phyloP scores from a whole-genome alignment of 2,888 invertebrate genomes.

The Poecilus cupreus region DNA sequence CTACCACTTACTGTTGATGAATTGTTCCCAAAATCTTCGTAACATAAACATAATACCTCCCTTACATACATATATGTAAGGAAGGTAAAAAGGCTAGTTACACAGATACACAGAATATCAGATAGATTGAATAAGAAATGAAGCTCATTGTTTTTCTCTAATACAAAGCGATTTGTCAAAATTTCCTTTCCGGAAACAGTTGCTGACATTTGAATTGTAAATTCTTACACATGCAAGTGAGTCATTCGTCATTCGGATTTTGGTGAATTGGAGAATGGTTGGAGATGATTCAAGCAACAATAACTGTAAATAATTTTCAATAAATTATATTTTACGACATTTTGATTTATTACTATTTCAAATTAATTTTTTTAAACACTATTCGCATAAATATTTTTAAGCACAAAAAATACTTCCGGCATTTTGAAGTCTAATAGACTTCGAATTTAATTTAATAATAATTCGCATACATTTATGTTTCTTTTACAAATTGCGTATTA shows the following conservation, averaged over 20 bases:
- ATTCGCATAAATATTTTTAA: no score
- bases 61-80: no score
- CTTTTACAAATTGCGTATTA: background rate
- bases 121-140: no score
- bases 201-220: background rate
- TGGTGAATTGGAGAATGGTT: constrained; percentile 29
- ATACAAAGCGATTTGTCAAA: background rate
- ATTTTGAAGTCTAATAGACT: no score
- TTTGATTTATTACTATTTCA: constrained; percentile 16
- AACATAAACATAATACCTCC: no score
- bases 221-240: background rate
- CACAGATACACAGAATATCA: no score
- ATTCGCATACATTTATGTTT: background rate
- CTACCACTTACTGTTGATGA: no score
- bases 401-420: no score
- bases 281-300: constrained; percentile 21
- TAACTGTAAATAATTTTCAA: constrained; percentile 31
- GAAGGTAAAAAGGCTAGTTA: no score
- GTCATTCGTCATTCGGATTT: constrained; percentile 7
- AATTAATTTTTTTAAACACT: background rate
- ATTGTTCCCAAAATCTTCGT: no score
- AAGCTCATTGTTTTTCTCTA: no score
- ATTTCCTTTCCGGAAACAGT: constrained; percentile 9
- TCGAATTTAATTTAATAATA: no score
- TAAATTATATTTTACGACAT: constrained; percentile 13